A percentile compares a stretch with the other conserved stretches of the same genome.
These are phyloP conservation scores for Ophioderma brevispina DNA, from an alignment of 35 echinoderm and acorn worm species.

Conservation along the genomic window DNA sequence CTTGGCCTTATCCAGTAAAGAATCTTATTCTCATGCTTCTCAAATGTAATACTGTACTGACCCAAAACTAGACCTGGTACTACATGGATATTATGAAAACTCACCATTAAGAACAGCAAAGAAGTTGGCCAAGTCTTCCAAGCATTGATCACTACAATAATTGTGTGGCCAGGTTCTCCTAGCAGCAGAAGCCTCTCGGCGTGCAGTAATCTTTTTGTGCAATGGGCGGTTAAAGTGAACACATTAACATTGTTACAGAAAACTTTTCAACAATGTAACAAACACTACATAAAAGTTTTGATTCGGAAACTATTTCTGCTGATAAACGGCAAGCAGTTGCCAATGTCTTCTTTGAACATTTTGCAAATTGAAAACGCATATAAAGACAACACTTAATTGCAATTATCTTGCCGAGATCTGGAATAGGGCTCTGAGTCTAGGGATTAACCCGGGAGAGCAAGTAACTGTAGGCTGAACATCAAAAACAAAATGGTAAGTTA, in stretches of 20 bases:
- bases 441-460: slow-evolving; percentile 54
- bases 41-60: no score
- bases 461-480: slow-evolving; percentile 64
- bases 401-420: slow-evolving; percentile 83
- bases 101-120: slow-evolving; percentile 86
- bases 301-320: no score
- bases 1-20: no score
- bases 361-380: no score
- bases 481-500: no score
- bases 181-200: slow-evolving; percentile 43
- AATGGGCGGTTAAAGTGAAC: slow-evolving; percentile 60
- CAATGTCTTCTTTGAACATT: no score
- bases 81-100: background rate
- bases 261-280: background rate
- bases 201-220: slow-evolving; percentile 68
- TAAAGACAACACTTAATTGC: slow-evolving; percentile 78
- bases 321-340: no score
- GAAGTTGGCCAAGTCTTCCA: slow-evolving; percentile 77
- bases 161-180: slow-evolving; percentile 54
- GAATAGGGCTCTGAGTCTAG: slow-evolving; percentile 90
- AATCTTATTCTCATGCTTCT: no score
- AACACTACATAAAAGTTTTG: no score
- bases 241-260: no score
- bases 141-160: slow-evolving; percentile 89
- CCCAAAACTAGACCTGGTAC: no score